phyloP scores from a whole-genome alignment of 2,113 vertebrate genomes.

The Chelonoidis abingdonii region DNA sequence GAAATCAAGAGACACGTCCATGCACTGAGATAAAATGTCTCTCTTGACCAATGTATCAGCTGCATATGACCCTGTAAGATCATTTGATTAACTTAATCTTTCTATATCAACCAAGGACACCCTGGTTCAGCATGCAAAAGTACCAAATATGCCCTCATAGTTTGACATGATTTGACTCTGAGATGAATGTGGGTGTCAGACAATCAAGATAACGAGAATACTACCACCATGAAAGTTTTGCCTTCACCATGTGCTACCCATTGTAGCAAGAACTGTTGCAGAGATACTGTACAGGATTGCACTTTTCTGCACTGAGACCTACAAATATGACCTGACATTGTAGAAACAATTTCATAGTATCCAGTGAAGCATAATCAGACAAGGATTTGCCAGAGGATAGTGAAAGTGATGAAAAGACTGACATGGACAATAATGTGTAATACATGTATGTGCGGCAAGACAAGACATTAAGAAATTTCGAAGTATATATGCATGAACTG shows the following conservation, averaged over 20 bases:
- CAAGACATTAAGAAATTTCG: background rate
- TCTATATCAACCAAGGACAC: background rate
- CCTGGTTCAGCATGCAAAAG: background rate
- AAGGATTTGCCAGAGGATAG: slow-evolving; percentile 48
- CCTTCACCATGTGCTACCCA: background rate
- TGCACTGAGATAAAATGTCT: background rate
- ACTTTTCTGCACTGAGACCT: background rate
- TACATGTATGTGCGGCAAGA: background rate
- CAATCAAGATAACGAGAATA: background rate
- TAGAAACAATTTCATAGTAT: slow-evolving; percentile 34
- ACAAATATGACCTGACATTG: slow-evolving; percentile 54
- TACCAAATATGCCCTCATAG: slow-evolving; percentile 9
- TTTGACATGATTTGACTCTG: background rate
- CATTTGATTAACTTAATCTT: background rate
- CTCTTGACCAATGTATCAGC: background rate
- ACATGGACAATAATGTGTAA: slow-evolving; percentile 32
- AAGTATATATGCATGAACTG: rapidly evolving
- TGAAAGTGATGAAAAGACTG: background rate
- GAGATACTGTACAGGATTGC: background rate
- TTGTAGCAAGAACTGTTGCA: background rate
- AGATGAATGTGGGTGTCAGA: background rate
- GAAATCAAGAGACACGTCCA: background rate
- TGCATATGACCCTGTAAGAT: background rate
- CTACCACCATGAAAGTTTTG: background rate
- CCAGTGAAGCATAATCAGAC: slow-evolving; percentile 8